These are phyloP conservation scores for Drosophila arawakana DNA, from an alignment of 1,140 invertebrate genomes.

Conservation along the genomic window DNA sequence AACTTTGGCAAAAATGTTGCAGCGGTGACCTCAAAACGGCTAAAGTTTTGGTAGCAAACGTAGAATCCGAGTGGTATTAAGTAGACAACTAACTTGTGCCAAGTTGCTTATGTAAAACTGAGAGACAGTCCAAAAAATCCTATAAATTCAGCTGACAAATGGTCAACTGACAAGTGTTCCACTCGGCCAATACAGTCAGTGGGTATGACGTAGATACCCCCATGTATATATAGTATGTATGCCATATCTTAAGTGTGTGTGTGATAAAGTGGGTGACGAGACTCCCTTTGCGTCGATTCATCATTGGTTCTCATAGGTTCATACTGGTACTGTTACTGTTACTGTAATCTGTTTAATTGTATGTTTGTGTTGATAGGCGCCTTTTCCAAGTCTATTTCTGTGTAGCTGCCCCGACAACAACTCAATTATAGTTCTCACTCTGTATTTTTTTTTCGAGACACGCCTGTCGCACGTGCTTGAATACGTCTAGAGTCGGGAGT, in stretches of 20 bases:
- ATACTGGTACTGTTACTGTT: conserved; percentile 9
- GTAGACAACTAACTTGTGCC: conserved; percentile 26
- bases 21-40: conserved; percentile 53
- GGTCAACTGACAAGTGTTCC: conserved; percentile 60
- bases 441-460: conserved; percentile 16
- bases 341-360: conserved; percentile 27
- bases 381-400: conserved; percentile 14
- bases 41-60: neutral
- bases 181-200: conserved; percentile 25
- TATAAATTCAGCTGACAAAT: conserved; percentile 69
- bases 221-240: conserved; percentile 12
- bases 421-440: conserved; percentile 35
- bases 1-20: conserved; percentile 58
- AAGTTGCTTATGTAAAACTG: conserved; percentile 52
- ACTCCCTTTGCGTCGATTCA: conserved; percentile 16
- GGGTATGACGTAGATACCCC: conserved; percentile 20
- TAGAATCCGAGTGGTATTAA: neutral
- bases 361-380: conserved; percentile 30
- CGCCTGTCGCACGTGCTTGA: conserved; percentile 46
- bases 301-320: conserved; percentile 16
- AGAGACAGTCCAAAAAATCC: conserved; percentile 9
- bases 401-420: conserved; percentile 19
- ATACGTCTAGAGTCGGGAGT: conserved; percentile 8
- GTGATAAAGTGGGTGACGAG: conserved; percentile 1
- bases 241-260: conserved; percentile 19